Conservation (phyloP, 1,140 invertebrate species). For the Calliphora vicina region DNA sequence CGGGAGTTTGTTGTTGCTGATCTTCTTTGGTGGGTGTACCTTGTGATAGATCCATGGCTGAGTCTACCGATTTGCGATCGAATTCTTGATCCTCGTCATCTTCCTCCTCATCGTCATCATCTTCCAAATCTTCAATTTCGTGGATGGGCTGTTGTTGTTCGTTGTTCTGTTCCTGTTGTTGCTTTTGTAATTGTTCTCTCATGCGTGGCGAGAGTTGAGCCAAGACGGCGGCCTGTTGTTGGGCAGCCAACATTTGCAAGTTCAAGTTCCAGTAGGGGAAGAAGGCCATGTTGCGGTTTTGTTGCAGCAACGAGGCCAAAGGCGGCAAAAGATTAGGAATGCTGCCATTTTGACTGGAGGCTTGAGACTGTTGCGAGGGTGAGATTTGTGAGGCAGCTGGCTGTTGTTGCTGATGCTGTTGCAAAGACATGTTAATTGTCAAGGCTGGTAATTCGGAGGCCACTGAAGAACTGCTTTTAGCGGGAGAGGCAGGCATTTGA, state of each 20-base stretch:
- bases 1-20: slow-evolving; percentile 37
- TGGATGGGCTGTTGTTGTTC: slow-evolving; percentile 6
- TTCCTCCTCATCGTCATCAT: slow-evolving; percentile 40
- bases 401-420: slow-evolving; percentile 37
- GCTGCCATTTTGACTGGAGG: not conserved
- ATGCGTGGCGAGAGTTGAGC: slow-evolving; percentile 55
- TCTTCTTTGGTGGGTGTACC: slow-evolving; percentile 57
- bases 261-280: slow-evolving; percentile 63
- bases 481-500: slow-evolving; percentile 41
- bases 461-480: slow-evolving; percentile 34
- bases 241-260: slow-evolving; percentile 62
- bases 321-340: slow-evolving; percentile 51
- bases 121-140: slow-evolving; percentile 11
- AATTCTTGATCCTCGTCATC: slow-evolving; percentile 51
- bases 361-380: slow-evolving; percentile 18
- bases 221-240: slow-evolving; percentile 58
- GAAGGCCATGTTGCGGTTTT: slow-evolving; percentile 60
- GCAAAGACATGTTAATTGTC: slow-evolving; percentile 40
- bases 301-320: slow-evolving; percentile 56
- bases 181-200: slow-evolving; percentile 52
- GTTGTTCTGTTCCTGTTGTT: slow-evolving; percentile 42
- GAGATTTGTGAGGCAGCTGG: not conserved
- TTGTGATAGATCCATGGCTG: slow-evolving; percentile 59
- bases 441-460: slow-evolving; percentile 43
- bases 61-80: slow-evolving; percentile 57